A percentile compares a stretch with the other conserved stretches of the same genome.
phyloP scores from a whole-genome alignment of 1,140 invertebrate genomes.

The Hydropsyche tenuis region DNA sequence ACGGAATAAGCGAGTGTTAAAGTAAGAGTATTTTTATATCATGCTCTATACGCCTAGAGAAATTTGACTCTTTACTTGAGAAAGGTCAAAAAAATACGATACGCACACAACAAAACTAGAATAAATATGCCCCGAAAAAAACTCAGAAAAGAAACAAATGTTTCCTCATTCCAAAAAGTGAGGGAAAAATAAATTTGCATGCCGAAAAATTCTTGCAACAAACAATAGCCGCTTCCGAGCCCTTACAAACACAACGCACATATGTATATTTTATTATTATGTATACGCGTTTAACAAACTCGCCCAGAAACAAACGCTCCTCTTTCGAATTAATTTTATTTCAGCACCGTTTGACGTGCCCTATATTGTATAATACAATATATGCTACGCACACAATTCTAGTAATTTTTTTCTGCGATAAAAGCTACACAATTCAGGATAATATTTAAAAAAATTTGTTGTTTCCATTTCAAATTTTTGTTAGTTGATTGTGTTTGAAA shows the following conservation, averaged over 20 bases:
- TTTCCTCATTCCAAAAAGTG: slow-evolving; percentile 18
- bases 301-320: too few relatives aligned
- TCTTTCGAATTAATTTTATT: too few relatives aligned
- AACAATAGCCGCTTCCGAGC: slow-evolving; percentile 21
- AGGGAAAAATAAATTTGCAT: slow-evolving; percentile 33
- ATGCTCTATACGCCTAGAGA: neutral
- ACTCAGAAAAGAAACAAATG: slow-evolving; percentile 34
- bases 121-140: slow-evolving; percentile 20
- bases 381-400: too few relatives aligned
- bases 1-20: slow-evolving; percentile 7
- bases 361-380: too few relatives aligned
- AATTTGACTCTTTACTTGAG: slow-evolving; percentile 19
- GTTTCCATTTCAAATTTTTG: too few relatives aligned
- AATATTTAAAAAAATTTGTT: too few relatives aligned
- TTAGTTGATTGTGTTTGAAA: too few relatives aligned
- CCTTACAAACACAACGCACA: neutral
- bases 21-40: slow-evolving; percentile 22
- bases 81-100: slow-evolving; percentile 9
- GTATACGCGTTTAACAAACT: too few relatives aligned
- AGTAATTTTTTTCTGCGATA: too few relatives aligned
- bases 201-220: slow-evolving; percentile 33
- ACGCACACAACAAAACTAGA: neutral
- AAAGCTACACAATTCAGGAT: too few relatives aligned
- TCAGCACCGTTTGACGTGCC: too few relatives aligned
- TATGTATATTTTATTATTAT: neutral